Evolutionary conservation across 2,113 vertebrate genomes (phyloP).

Genomic region (Jaculus jaculus): DNA sequence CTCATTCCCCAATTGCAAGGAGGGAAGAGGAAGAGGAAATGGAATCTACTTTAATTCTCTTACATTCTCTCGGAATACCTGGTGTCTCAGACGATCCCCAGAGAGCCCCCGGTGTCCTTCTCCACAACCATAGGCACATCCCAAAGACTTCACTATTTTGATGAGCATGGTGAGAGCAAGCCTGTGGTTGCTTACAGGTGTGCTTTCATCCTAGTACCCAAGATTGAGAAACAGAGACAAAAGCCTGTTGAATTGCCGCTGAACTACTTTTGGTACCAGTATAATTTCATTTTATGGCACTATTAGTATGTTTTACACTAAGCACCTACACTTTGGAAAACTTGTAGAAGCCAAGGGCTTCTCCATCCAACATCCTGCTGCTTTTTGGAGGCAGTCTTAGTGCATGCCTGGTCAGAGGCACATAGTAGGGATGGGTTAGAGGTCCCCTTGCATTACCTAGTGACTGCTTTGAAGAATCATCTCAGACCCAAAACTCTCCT

Average conservation of each 20-base stretch:
- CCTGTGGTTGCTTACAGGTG: slow-evolving; percentile 91
- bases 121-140: slow-evolving; percentile 98
- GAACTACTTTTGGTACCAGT: not conserved
- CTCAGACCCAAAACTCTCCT: not conserved
- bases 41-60: slow-evolving; percentile 86
- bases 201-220: slow-evolving; percentile 89
- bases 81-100: slow-evolving; percentile 97
- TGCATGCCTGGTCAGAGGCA: not conserved
- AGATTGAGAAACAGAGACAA: slow-evolving; percentile 46
- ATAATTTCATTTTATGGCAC: slow-evolving; percentile 30
- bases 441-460: not conserved
- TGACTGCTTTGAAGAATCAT: not conserved
- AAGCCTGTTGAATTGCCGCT: not conserved
- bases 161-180: slow-evolving; percentile 98
- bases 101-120: slow-evolving; percentile 98
- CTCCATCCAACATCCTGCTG: not conserved
- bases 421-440: not conserved
- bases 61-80: slow-evolving; percentile 91
- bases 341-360: too few species aligned
- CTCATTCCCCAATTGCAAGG: slow-evolving; percentile 70
- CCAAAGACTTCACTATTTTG: slow-evolving; percentile 98
- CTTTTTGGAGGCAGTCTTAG: not conserved
- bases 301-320: not conserved
- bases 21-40: slow-evolving; percentile 62
- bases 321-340: not conserved